phyloP scores from a whole-genome alignment of 2,113 vertebrate genomes.

The Poicephalus meyeri region DNA sequence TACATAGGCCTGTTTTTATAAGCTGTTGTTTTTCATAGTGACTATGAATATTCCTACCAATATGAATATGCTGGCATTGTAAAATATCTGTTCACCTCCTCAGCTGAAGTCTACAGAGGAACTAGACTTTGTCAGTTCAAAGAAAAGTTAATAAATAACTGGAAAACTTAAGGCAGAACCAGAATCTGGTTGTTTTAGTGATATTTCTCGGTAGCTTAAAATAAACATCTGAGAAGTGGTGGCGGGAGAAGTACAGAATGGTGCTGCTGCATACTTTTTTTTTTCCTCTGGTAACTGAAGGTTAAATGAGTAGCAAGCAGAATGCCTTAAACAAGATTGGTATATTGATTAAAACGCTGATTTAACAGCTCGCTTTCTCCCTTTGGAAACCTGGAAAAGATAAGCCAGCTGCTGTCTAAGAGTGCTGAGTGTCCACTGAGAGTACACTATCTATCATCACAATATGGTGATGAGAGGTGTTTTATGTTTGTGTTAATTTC shows the following conservation, averaged over 20 bases:
- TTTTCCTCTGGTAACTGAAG: slow-evolving; percentile 78
- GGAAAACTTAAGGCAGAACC: neutral
- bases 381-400: slow-evolving; percentile 89
- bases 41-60: neutral
- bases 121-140: neutral
- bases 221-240: slow-evolving; percentile 14
- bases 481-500: slow-evolving; percentile 99
- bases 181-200: neutral
- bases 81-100: neutral
- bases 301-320: slow-evolving; percentile 82
- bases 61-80: neutral
- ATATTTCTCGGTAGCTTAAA: slow-evolving; percentile 53
- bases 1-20: neutral
- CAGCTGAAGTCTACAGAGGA: neutral
- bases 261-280: slow-evolving; percentile 27
- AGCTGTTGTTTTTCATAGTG: neutral
- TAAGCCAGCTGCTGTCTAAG: slow-evolving; percentile 97
- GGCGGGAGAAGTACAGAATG: slow-evolving; percentile 5
- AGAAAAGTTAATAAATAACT: neutral
- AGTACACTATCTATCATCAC: slow-evolving; percentile 96
- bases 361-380: slow-evolving; percentile 88
- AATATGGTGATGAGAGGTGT: slow-evolving; percentile 99
- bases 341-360: slow-evolving; percentile 98
- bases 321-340: slow-evolving; percentile 93
- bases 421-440: slow-evolving; percentile 89